Evolutionary conservation across 2,888 invertebrate species (phyloP), one percentile per base, ranked within the genome.

Genomic region (Drymonia ruficornis): DNA sequence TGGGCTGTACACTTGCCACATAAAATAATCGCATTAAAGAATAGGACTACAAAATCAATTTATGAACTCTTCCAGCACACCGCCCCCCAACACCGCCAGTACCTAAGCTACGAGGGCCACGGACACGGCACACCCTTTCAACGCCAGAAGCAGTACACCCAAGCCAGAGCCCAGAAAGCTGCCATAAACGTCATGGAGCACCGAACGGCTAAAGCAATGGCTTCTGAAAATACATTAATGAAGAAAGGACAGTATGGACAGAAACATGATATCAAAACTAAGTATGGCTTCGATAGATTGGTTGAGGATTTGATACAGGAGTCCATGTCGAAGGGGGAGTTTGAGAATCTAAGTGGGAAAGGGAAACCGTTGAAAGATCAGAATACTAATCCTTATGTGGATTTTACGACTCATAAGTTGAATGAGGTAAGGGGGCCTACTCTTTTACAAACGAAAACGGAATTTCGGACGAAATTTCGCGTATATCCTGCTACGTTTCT

Each of bases 271-370:
- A 95, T 95, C 18, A 96, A 96, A 90, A 97, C 96, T 0, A 96
- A 96, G 90, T 95, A 95, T 77, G 97, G 97, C 0, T 96, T 97
- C 71, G 98, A 98, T 63, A 94, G 98, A 52, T 88, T 98, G 0
- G 98, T 98, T 0, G 98, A 98, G 83, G 98, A 98, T 92, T 91
- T 98, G 58, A 98, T 98, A 64, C 97, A 97, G 73, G 97, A 98
- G 78, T 96, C 98, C 0, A 98, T 98, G 95, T 95, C 96, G 0
- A 96, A 95, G 82, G 98, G 98, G 0, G 97, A 98, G 75, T 98
- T 98, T 84, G 96, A 95, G 67, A 97, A 98, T 84, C 87, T 98
- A 5, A 93, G 94, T 29, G 97, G 98, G 0, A 93, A 93, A 64
- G 98, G 98, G 12, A 97, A 98, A 81, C 98, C 98, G 0, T 86